A percentile compares a stretch with the other conserved stretches of the same genome.
Evolutionary conservation across 2,113 vertebrate genomes (phyloP).

Genomic region (Pseudorectes ferrugineus): DNA sequence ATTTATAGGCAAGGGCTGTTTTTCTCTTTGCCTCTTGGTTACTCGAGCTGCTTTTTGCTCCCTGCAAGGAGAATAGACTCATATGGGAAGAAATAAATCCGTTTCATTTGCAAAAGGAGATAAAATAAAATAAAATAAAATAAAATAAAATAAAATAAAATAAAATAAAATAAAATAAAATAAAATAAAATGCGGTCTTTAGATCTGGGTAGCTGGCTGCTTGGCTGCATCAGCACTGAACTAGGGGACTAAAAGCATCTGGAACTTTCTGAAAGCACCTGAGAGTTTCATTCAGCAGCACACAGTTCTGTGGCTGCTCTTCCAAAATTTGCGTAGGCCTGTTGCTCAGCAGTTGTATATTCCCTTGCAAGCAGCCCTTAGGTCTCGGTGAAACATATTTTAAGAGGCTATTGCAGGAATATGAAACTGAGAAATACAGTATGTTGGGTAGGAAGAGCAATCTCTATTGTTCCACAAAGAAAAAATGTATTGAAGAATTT

Average conservation of each 20-base stretch:
- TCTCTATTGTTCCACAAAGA: background rate
- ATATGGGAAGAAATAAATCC: background rate
- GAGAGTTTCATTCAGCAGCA: background rate
- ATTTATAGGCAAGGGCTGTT: background rate
- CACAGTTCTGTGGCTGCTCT: fast-evolving
- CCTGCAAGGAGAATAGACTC: background rate
- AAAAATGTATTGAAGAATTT: background rate
- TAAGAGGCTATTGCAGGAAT: background rate
- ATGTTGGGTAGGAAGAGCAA: background rate
- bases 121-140: background rate
- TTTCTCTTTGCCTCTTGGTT: background rate
- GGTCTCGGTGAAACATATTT: background rate
- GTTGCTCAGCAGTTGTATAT: background rate
- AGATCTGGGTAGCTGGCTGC: background rate
- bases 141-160: background rate
- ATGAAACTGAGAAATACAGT: background rate
- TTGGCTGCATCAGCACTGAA: background rate
- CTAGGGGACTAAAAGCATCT: background rate
- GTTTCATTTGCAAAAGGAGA: background rate
- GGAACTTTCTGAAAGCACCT: background rate
- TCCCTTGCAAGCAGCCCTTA: background rate
- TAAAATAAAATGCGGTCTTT: background rate
- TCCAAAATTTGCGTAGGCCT: background rate
- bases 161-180: background rate
- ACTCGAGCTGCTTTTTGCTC: background rate